Conservation (phyloP, 2,888 invertebrate species). For the Tethea ocularis region DNA sequence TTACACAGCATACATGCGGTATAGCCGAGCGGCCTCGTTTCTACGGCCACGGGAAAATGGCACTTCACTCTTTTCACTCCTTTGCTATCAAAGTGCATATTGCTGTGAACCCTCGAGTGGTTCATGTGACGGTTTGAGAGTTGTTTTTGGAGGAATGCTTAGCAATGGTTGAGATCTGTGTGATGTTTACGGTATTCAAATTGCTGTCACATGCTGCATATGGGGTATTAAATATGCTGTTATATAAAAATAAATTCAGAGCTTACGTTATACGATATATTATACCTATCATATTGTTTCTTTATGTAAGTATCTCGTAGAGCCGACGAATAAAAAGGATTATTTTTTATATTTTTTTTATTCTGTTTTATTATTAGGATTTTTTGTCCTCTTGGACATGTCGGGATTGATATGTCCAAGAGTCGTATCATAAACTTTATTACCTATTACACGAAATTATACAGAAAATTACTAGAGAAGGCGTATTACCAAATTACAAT, state of each 20-base stretch:
- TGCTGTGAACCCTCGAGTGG: constrained; percentile 44
- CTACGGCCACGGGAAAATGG: constrained; percentile 55
- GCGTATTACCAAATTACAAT: no score
- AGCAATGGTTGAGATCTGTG: constrained; percentile 68
- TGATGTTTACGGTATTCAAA: constrained; percentile 76
- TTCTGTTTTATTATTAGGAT: no score
- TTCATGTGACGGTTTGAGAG: constrained; percentile 44
- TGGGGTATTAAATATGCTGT: constrained; percentile 39
- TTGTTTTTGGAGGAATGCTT: constrained; percentile 56
- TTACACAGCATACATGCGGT: constrained; percentile 75
- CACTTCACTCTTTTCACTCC: constrained; percentile 52
- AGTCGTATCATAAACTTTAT: no score
- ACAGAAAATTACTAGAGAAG: no score
- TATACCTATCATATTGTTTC: neutral
- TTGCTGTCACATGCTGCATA: constrained; percentile 63
- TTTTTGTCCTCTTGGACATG: no score
- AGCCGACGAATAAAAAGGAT: no score
- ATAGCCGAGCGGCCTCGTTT: constrained; percentile 73
- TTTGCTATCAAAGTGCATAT: constrained; percentile 64
- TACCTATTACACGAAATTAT: no score
- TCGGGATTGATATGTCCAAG: no score
- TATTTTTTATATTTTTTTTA: no score
- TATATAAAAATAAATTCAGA: constrained; percentile 46
- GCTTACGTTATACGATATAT: constrained; percentile 20
- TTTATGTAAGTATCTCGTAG: neutral